Conservation (phyloP, 2,113 vertebrate species). For the Colius striatus region DNA sequence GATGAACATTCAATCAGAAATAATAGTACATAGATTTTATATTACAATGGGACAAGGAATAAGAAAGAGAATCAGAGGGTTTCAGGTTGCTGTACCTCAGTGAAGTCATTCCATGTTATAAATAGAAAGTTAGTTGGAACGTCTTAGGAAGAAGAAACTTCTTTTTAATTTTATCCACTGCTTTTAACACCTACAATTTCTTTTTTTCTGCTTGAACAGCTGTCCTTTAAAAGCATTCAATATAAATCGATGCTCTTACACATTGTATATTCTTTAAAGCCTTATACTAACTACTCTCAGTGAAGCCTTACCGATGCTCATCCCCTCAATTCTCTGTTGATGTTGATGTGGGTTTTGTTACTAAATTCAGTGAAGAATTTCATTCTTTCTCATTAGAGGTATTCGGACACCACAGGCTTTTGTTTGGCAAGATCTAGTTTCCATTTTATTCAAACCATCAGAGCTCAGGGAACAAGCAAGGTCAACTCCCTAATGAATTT, state of each 20-base stretch:
- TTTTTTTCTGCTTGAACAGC: not conserved
- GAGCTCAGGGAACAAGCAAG: not conserved
- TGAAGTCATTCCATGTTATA: not conserved
- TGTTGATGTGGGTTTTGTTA: not conserved
- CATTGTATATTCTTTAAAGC: not conserved
- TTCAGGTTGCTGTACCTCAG: not conserved
- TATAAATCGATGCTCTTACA: not conserved
- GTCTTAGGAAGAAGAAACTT: not conserved
- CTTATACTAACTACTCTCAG: not conserved
- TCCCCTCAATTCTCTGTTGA: not conserved
- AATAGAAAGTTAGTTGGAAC: not conserved
- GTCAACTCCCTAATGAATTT: not conserved
- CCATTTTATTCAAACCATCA: not conserved
- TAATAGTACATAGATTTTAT: not conserved
- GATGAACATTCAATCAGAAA: not conserved
- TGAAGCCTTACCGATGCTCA: not conserved
- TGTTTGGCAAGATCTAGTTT: not conserved
- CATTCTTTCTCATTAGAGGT: not conserved
- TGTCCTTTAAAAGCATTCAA: not conserved
- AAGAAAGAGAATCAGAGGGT: not conserved
- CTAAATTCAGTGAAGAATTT: slow-evolving; percentile 2
- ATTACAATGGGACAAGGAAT: not conserved
- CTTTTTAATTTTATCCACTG: not conserved
- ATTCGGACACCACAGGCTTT: not conserved
- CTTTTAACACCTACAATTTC: not conserved